Conservation (phyloP, 2,113 vertebrate species). For the Cacatua alba region DNA sequence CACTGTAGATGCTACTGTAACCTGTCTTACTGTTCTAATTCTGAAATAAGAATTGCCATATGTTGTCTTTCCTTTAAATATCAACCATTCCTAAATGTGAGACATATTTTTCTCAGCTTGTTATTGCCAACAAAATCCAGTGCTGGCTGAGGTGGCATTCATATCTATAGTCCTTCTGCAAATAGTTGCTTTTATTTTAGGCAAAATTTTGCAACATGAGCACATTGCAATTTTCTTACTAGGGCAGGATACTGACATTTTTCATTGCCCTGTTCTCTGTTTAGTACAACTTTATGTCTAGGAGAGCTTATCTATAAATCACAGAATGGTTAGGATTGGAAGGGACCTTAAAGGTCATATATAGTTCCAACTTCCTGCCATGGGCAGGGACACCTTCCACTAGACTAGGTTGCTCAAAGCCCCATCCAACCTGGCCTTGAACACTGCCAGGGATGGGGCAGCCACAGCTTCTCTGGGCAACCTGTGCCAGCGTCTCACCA, state of each 20-base stretch:
- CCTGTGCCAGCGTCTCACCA: background rate
- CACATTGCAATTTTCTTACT: background rate
- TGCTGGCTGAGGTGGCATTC: background rate
- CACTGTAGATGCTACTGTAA: background rate
- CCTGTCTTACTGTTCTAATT: background rate
- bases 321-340: background rate
- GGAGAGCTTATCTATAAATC: background rate
- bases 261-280: background rate
- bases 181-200: background rate
- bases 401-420: background rate
- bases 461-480: background rate
- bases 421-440: background rate
- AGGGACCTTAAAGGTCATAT: background rate
- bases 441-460: background rate
- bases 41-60: background rate
- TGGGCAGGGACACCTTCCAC: background rate
- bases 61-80: background rate
- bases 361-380: background rate
- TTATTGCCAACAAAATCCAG: background rate
- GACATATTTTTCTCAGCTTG: background rate
- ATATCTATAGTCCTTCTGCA: background rate
- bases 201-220: background rate
- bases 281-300: background rate
- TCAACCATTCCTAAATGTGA: constrained; percentile 10
- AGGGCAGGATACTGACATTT: background rate